Conservation (phyloP, 2,797 vertebrate genomes). For the Scarus forsteni region DNA sequence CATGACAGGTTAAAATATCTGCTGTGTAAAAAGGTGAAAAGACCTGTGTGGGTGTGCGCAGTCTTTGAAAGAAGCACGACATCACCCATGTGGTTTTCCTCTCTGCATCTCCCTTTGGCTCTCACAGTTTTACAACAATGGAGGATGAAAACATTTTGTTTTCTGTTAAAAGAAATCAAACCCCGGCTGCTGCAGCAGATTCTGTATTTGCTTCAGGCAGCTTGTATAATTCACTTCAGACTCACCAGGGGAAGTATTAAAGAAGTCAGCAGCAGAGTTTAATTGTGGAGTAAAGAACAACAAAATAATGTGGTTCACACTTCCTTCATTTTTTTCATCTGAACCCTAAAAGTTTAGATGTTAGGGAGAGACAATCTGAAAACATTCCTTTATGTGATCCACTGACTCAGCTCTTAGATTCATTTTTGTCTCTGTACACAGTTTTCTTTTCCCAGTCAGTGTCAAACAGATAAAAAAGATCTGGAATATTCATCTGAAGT, state of each 20-base stretch:
- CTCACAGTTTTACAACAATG: slow-evolving; percentile 11
- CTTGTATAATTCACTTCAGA: slow-evolving; percentile 66
- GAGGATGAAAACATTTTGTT: slow-evolving; percentile 36
- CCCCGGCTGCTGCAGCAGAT: slow-evolving; percentile 37
- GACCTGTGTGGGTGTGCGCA: slow-evolving; percentile 13
- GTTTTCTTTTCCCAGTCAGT: background rate
- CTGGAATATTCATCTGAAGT: background rate
- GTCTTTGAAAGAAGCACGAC: slow-evolving; percentile 6
- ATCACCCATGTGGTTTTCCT: background rate
- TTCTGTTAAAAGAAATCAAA: slow-evolving; percentile 49
- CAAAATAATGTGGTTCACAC: slow-evolving; percentile 40
- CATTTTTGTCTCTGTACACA: background rate
- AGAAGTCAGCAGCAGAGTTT: slow-evolving; percentile 48
- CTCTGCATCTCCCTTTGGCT: slow-evolving; percentile 33
- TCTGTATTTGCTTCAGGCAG: slow-evolving; percentile 63
- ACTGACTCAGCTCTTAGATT: slow-evolving; percentile 5
- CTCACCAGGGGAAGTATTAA: slow-evolving; percentile 55
- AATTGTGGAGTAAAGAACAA: slow-evolving; percentile 25
- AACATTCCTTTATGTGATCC: slow-evolving; percentile 9
- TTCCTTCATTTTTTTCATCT: slow-evolving; percentile 16
- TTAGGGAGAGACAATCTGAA: slow-evolving; percentile 15
- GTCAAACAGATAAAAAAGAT: background rate
- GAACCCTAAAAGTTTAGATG: background rate
- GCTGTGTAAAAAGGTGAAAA: slow-evolving; percentile 6
- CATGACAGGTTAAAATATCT: background rate